These are phyloP conservation scores for Bufo bufo DNA, from an alignment of 2,113 vertebrate genomes.

Conservation along the genomic window DNA sequence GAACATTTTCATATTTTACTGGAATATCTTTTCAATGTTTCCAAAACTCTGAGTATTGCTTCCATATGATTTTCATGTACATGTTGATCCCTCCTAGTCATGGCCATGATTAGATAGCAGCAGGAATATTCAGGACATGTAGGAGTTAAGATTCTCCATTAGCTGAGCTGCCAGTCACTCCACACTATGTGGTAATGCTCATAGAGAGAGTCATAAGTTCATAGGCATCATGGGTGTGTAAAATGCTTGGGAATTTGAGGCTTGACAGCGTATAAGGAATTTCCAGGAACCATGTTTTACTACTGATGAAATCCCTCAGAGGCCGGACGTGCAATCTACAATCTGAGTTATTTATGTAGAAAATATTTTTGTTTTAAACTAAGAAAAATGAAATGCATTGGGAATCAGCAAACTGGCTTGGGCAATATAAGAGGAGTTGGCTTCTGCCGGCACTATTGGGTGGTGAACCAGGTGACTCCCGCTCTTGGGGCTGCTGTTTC, in stretches of 20 bases:
- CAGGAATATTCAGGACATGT: not conserved
- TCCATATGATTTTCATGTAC: not conserved
- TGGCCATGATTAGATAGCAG: not conserved
- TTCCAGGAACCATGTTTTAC: slow-evolving; percentile 4
- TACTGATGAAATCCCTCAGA: slow-evolving; percentile 20
- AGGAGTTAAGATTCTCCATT: slow-evolving; percentile 26
- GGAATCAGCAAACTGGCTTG: too few relatives aligned
- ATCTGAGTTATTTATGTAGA: not conserved
- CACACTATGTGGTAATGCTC: slow-evolving; percentile 36
- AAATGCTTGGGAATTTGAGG: slow-evolving; percentile 11
- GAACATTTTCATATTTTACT: too few relatives aligned
- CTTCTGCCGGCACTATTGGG: too few relatives aligned
- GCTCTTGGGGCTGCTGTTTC: too few relatives aligned
- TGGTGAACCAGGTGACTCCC: too few relatives aligned
- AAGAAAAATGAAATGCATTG: not conserved
- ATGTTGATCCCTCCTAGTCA: not conserved
- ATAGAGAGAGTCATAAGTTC: slow-evolving; percentile 34
- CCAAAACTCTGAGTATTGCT: not conserved
- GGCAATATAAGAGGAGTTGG: too few relatives aligned
- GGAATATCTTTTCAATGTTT: too few relatives aligned
- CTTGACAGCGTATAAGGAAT: not conserved
- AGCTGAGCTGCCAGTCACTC: slow-evolving; percentile 3
- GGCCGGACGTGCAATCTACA: not conserved
- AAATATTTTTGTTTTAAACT: slow-evolving; percentile 19
- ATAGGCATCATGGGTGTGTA: not conserved